phyloP scores from a whole-genome alignment of 2,113 vertebrate genomes.

The Aphyosemion australe region DNA sequence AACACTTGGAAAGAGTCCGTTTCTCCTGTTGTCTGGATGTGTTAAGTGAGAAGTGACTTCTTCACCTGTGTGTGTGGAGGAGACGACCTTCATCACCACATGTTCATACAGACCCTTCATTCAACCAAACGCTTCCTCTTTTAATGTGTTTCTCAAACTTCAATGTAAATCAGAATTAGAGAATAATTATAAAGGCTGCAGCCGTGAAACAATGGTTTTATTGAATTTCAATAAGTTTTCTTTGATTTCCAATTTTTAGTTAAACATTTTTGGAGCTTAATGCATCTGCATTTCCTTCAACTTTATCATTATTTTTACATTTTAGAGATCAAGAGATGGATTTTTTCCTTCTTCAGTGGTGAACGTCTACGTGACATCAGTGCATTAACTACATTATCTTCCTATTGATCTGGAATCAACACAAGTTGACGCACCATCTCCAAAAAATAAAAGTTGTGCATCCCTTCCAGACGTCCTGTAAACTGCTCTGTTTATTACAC shows the following conservation, averaged over 20 bases:
- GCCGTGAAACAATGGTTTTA: too few relatives aligned
- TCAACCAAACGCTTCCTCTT: too few relatives aligned
- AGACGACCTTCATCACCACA: background rate
- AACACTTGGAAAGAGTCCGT: constrained; percentile 35
- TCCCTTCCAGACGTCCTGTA: background rate
- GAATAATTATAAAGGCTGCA: too few relatives aligned
- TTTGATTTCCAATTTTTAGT: too few relatives aligned
- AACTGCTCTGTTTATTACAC: background rate
- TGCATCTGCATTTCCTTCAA: background rate
- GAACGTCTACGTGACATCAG: too few relatives aligned
- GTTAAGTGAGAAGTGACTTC: constrained; percentile 22
- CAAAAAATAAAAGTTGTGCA: background rate
- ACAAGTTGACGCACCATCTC: background rate
- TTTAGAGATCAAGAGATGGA: too few relatives aligned
- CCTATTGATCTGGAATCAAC: constrained; percentile 2
- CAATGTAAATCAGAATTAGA: background rate
- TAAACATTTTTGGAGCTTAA: too few relatives aligned
- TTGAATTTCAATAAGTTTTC: too few relatives aligned
- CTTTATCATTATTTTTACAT: background rate
- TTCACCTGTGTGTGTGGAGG: background rate
- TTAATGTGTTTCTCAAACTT: background rate
- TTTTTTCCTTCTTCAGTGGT: too few relatives aligned
- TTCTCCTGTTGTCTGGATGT: constrained; percentile 23
- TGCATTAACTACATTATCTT: background rate
- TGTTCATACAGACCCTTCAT: background rate